Evolutionary conservation across 2,797 vertebrate species (phyloP), one percentile per base, ranked within the genome.

Genomic region (Antennarius maculatus): DNA sequence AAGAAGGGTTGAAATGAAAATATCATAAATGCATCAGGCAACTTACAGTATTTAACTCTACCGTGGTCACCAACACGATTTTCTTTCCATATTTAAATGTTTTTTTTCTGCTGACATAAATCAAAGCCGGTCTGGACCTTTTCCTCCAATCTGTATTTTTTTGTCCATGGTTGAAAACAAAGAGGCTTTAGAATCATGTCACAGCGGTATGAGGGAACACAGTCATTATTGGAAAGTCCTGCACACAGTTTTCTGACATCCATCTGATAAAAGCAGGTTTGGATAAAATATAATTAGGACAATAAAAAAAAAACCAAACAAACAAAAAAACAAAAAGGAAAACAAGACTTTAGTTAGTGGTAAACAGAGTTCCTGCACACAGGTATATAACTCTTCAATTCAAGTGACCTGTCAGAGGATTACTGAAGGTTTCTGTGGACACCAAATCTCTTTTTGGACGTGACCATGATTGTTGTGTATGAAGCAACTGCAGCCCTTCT

Each of bases 1-100:
- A 60, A 50, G 60, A 41, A 73, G 31, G 7, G 42, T 66, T 63
- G 49, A 10, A 74, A 49, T 6, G 70, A 76, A 77, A 67, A 60
- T 66, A 47, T 64, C 29, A 70, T 73, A 51, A 90, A 85, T 89
- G 86, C 87, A 89, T 86, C 88, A 83, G 79, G 79, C 81, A 80
- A 83, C 84, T 54, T 66, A 43, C 37, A 39, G 7, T 39, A 43
- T 78, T 69, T 60, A 17, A 76, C 66, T 74, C 77, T 68, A 82
- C 73, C 76, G 48, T 63, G 64, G 80, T 72, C 85, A 84, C 84
- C 76, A 4, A 80, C 58, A 66, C 66, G 78, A 67, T 87, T 89
- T 87, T 88, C 86, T 89, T 91, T 86, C 76, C 77, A 69, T 57
- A 51, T 66, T 63, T 42, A 71, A 79, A 84, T 51, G 42, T 62